Evolutionary conservation across 2,888 invertebrate genomes (phyloP).

Genomic region (Lycaena phlaeas): DNA sequence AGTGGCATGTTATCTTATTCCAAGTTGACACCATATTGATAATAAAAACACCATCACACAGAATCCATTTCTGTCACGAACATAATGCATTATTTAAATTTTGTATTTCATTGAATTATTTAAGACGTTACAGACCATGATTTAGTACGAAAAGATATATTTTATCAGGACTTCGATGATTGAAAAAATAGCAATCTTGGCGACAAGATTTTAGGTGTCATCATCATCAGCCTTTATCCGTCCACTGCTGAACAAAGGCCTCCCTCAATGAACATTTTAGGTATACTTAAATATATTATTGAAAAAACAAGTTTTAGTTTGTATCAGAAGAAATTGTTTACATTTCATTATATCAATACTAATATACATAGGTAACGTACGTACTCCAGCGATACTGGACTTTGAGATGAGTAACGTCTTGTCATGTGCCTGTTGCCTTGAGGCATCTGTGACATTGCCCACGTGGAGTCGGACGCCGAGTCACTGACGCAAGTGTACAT

Average conservation of each 20-base stretch:
- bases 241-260: no score
- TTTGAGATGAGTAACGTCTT: neutral
- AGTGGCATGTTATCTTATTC: slow-evolving; percentile 54
- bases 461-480: neutral
- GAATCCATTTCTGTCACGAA: slow-evolving; percentile 11
- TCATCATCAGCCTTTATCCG: no score
- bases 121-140: slow-evolving; percentile 2
- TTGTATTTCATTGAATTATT: slow-evolving; percentile 10
- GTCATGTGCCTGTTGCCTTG: no score
- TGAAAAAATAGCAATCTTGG: neutral
- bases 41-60: slow-evolving; percentile 41
- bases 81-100: slow-evolving; percentile 9
- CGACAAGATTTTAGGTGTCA: neutral
- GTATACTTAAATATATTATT: no score
- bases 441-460: no score
- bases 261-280: no score
- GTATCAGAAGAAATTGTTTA: no score
- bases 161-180: no score
- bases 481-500: neutral
- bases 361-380: no score
- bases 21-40: slow-evolving; percentile 48
- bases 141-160: no score
- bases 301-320: no score
- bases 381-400: neutral
- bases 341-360: no score